These are phyloP conservation scores for Neomonachus schauinslandi DNA, from an alignment of 2,113 vertebrate genomes.

Conservation along the genomic window DNA sequence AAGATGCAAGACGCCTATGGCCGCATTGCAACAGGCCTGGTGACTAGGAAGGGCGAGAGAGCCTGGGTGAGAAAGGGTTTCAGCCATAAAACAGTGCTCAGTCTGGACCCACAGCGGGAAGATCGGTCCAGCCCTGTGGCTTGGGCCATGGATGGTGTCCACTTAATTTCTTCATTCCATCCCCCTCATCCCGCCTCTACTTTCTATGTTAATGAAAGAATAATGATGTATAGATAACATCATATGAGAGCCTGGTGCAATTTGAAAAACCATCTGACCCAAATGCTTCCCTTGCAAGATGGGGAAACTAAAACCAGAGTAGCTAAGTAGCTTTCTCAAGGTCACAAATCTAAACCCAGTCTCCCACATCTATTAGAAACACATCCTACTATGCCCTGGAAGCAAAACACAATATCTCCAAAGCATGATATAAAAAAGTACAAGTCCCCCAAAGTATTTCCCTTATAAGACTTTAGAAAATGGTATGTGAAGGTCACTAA, in stretches of 20 bases:
- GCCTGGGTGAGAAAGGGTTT: background rate
- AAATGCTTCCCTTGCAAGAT: slow-evolving; percentile 5
- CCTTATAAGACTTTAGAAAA: background rate
- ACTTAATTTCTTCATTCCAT: background rate
- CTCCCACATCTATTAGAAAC: background rate
- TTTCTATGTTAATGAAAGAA: background rate
- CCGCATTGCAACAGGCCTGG: background rate
- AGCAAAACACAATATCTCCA: background rate
- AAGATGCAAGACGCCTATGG: background rate
- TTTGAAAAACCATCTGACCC: background rate
- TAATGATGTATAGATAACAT: background rate
- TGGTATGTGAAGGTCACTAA: slow-evolving; percentile 37
- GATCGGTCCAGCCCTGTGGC: background rate
- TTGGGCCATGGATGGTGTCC: background rate
- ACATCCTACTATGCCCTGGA: background rate
- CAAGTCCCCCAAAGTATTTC: background rate
- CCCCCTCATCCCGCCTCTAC: background rate
- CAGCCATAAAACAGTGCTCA: background rate
- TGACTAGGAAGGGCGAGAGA: background rate
- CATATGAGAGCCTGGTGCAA: background rate
- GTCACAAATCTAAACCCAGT: background rate
- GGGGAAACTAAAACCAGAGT: background rate
- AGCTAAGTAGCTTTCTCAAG: background rate
- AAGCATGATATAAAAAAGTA: background rate
- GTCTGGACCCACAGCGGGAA: background rate